phyloP scores from a whole-genome alignment of 2,113 vertebrate genomes.

The Melanerpes aurifrons region DNA sequence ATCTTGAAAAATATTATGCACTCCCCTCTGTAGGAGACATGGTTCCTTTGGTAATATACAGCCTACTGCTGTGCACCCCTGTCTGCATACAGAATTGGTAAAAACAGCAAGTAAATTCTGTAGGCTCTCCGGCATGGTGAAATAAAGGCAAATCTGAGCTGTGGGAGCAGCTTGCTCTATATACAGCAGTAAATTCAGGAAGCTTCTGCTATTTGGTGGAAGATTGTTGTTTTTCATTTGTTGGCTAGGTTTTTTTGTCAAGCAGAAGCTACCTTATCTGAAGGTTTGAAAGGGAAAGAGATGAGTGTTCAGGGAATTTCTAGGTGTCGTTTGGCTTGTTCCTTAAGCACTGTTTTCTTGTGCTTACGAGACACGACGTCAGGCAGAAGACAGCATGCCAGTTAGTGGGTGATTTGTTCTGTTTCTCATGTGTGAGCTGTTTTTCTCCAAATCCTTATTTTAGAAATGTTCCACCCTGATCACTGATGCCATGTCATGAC shows the following conservation, averaged over 20 bases:
- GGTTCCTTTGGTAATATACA: not conserved
- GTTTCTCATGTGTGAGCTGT: not conserved
- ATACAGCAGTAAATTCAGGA: conserved; percentile 38
- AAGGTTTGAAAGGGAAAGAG: not conserved
- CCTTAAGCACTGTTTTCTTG: not conserved
- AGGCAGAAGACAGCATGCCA: not conserved
- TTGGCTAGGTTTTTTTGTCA: not conserved
- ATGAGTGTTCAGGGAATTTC: not conserved
- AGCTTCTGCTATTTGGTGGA: not conserved
- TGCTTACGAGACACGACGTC: not conserved
- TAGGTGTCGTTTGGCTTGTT: not conserved
- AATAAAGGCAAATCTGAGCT: not conserved
- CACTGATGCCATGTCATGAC: not conserved
- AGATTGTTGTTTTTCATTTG: not conserved
- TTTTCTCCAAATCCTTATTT: not conserved
- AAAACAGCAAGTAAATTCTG: not conserved
- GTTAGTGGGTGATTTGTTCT: not conserved
- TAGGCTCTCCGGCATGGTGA: not conserved
- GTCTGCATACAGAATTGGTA: not conserved
- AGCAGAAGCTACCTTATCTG: not conserved
- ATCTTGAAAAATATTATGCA: conserved; percentile 16
- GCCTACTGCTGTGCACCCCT: not conserved
- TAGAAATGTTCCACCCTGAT: not conserved
- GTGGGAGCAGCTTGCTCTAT: not conserved
- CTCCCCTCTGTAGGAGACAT: not conserved